Percentiles rank a stretch among this genome's conserved stretches.
Conservation (phyloP, 2,888 invertebrate species). For the Tenthredo amoena region DNA sequence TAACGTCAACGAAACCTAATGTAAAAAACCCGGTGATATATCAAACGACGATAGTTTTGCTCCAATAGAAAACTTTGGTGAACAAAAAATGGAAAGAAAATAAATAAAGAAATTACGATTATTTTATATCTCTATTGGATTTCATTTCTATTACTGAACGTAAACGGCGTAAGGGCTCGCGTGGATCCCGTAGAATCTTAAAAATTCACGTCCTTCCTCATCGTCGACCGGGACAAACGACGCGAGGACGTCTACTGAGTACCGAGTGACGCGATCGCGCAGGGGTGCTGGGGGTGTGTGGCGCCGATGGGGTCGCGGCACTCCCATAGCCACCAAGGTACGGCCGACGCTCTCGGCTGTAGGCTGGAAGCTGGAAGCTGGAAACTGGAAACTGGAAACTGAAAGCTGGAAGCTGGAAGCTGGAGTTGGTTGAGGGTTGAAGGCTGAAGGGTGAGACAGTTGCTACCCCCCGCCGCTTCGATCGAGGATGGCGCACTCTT, state of each 20-base stretch:
- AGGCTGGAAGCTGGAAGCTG: constrained; percentile 37
- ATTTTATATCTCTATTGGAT: not conserved
- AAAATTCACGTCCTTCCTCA: not conserved
- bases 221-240: constrained; percentile 47
- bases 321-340: constrained; percentile 41
- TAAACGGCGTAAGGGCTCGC: not conserved
- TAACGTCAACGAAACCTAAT: not conserved
- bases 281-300: constrained; percentile 40
- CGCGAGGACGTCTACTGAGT: constrained; percentile 48
- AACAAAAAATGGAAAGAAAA: not conserved
- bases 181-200: not conserved
- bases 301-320: constrained; percentile 48
- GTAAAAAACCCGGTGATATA: not conserved
- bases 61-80: not conserved
- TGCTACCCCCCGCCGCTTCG: constrained; percentile 58
- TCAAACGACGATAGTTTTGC: too few relatives aligned
- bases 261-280: constrained; percentile 46
- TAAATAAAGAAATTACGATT: not conserved
- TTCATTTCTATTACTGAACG: not conserved
- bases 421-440: constrained; percentile 22
- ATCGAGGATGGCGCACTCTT: constrained; percentile 58
- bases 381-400: constrained; percentile 13
- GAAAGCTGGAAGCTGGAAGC: constrained; percentile 32
- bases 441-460: constrained; percentile 51
- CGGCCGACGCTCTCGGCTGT: constrained; percentile 44